Evolutionary conservation across 2,888 invertebrate species (phyloP).

Genomic region (Pegoplata infirma): DNA sequence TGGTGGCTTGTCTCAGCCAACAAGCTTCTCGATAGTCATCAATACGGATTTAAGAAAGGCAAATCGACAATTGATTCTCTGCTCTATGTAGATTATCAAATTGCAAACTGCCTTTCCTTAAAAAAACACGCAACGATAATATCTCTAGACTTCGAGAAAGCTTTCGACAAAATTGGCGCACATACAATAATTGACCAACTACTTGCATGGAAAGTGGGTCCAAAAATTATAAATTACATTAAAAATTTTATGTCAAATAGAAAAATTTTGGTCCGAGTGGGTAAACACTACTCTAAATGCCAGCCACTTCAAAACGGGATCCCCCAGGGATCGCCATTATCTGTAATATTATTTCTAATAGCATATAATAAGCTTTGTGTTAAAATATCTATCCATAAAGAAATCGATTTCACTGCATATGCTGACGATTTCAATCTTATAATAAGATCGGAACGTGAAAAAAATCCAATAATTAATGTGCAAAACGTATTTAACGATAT

Average conservation of each 20-base stretch:
- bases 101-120: background rate
- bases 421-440: constrained; percentile 37
- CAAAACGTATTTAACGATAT: background rate
- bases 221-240: background rate
- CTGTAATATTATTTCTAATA: no score
- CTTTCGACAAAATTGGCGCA: background rate
- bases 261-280: background rate
- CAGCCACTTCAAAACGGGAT: constrained; percentile 5
- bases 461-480: constrained; percentile 7
- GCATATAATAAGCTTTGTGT: no score
- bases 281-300: background rate
- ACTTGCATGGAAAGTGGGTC: background rate
- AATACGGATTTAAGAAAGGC: constrained; percentile 32
- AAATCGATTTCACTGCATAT: no score
- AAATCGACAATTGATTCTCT: constrained; percentile 45
- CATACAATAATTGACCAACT: background rate
- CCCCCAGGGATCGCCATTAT: no score
- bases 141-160: constrained; percentile 24
- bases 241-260: constrained; percentile 4
- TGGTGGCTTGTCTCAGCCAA: constrained; percentile 31
- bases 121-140: constrained; percentile 18
- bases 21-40: constrained; percentile 34
- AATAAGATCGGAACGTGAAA: constrained; percentile 4
- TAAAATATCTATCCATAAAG: background rate
- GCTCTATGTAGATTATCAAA: constrained; percentile 17